These are phyloP conservation scores for Aldabrachelys gigantea DNA, from an alignment of 2,113 vertebrate species.

Conservation along the genomic window DNA sequence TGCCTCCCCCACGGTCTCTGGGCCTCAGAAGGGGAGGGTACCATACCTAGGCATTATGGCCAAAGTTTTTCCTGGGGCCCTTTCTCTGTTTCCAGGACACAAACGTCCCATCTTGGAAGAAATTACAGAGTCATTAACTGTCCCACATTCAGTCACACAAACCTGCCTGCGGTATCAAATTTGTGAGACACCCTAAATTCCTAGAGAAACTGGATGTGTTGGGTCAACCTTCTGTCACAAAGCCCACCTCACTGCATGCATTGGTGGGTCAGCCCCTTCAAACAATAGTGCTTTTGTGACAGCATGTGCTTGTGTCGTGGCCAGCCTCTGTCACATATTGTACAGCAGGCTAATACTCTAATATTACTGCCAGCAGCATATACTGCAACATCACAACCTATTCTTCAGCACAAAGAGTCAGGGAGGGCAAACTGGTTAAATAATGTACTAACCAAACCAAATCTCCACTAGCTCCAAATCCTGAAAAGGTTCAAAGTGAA, in stretches of 20 bases:
- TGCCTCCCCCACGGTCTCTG: accelerated
- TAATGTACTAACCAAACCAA: neutral
- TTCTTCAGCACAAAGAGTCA: neutral
- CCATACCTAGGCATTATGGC: neutral
- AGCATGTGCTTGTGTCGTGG: neutral
- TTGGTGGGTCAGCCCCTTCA: neutral
- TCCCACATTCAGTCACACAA: neutral
- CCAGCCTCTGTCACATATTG: neutral
- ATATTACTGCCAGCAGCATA: neutral
- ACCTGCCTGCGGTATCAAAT: accelerated
- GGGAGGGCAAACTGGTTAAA: neutral
- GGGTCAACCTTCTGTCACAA: neutral
- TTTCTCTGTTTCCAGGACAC: neutral
- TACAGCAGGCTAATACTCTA: neutral
- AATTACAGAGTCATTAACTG: accelerated
- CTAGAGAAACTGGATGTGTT: accelerated
- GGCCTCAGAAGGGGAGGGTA: constrained; percentile 4
- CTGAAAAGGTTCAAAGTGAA: constrained; percentile 20
- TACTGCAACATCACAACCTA: neutral
- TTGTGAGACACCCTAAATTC: accelerated
- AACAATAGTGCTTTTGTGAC: neutral
- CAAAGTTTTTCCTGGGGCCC: neutral
- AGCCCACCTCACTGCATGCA: neutral
- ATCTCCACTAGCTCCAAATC: neutral
- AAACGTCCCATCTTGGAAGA: accelerated